Percentiles rank a stretch among this genome's conserved stretches.
Conservation (phyloP, 2,888 invertebrate genomes). For the Buathra laborator region DNA sequence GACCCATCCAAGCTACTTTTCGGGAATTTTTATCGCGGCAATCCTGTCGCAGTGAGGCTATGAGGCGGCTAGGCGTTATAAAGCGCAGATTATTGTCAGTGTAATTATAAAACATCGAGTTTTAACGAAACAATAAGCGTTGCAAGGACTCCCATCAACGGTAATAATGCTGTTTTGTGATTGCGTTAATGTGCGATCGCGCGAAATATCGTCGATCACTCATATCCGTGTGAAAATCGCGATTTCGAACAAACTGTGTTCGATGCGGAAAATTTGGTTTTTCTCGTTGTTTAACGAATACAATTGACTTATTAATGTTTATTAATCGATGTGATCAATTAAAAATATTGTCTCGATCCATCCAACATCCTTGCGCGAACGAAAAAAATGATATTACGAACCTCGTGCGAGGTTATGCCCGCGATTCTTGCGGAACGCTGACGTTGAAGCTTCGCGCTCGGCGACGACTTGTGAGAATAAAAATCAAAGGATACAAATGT, state of each 20-base stretch:
- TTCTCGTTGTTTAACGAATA: conserved; percentile 12
- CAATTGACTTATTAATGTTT: background rate
- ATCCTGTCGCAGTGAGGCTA: conserved; percentile 42
- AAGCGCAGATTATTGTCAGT: conserved; percentile 61
- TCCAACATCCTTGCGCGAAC: background rate
- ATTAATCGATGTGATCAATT: background rate
- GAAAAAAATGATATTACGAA: background rate
- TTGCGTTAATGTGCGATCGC: background rate
- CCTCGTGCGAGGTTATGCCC: conserved; percentile 42
- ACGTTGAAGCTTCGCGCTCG: background rate
- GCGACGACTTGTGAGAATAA: background rate
- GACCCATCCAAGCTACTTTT: conserved; percentile 7
- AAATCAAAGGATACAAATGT: background rate
- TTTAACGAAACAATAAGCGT: conserved; percentile 30
- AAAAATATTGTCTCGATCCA: background rate
- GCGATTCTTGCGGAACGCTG: conserved; percentile 9
- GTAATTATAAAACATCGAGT: conserved; percentile 49
- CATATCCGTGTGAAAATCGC: background rate
- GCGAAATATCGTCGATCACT: background rate
- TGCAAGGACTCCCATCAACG: conserved; percentile 1
- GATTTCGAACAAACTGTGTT: conserved; percentile 29
- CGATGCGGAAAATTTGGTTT: conserved; percentile 29
- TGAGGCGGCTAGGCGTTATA: conserved; percentile 63
- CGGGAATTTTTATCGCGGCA: background rate
- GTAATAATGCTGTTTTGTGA: conserved; percentile 36